Evolutionary conservation across 64 coral and sea anemone genomes (phyloP), one percentile per base, ranked within the genome.

Genomic region (Actinia equina): DNA sequence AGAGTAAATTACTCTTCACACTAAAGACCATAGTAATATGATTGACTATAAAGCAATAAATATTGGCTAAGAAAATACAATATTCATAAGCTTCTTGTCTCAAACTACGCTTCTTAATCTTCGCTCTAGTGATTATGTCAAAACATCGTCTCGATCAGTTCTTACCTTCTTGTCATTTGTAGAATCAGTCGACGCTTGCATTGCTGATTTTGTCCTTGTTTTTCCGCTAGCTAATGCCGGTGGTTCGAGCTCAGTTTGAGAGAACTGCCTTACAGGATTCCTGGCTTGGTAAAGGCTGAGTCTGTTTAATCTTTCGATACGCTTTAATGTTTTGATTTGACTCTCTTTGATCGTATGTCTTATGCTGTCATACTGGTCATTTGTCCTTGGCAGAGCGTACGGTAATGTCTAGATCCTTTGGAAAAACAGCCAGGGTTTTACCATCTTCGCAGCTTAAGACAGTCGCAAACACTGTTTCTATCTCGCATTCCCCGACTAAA

Each of bases 381-480:
- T 58, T 55, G 26, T 27, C 45, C n/a, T 85, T 23, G 13, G 37
- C 83, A 60, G 83, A 18, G 15, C 42, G 52, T 5, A 91, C 85
- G 18, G 22, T 42, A 18, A 91, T 82, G 4, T 91, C 52, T 17
- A 91, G 71, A 57, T 77, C 77, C 43, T 3, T 69, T 37, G 89
- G 76, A 46, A 85, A 85, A 19, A 63, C 83, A 15, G 83, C 56
- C 17, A 85, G 26, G 7, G 37, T 43, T 63, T 85, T 65, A 5
- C 37, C 55, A 27, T 70, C 69, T 11, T 69, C 13, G 59, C 54
- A 41, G 9, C 9, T 37, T 46, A 46, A 3, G 1, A 78, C 20
- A 52, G 54, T 86, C 15, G 74, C 84, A 62, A 70, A 87, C 16
- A 91, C 89, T 69, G 84, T 81, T 19, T 91, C 76, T 15, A 43